A percentile compares a stretch with the other conserved stretches of the same genome.
Conservation (phyloP, 2,797 vertebrate species). For the Distichodus sexfasciatus region DNA sequence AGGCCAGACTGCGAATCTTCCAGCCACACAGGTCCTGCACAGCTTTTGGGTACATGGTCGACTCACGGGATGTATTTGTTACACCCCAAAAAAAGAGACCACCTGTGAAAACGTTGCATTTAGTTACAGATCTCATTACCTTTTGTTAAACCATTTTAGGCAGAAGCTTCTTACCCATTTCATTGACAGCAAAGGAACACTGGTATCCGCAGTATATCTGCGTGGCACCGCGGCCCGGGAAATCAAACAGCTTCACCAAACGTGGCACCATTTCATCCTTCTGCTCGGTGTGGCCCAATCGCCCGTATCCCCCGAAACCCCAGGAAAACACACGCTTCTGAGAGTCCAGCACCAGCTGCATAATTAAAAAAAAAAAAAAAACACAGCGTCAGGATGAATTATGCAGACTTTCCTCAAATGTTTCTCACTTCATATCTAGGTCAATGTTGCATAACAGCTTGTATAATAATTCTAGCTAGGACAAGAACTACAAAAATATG, state of each 20-base stretch:
- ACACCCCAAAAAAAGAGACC: constrained; percentile 96
- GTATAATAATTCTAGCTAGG: constrained; percentile 9
- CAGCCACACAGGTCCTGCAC: constrained; percentile 97
- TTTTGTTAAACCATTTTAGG: neutral
- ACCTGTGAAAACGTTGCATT: constrained; percentile 63
- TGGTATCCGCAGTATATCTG: constrained; percentile 91
- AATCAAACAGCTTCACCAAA: constrained; percentile 94
- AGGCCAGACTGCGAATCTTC: constrained; percentile 89
- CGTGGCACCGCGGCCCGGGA: constrained; percentile 86
- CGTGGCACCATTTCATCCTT: constrained; percentile 96
- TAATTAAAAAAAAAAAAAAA: constrained; percentile 1
- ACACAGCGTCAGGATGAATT: neutral
- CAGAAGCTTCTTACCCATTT: constrained; percentile 77
- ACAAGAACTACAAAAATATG: neutral
- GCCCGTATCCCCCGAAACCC: constrained; percentile 94
- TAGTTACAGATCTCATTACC: neutral
- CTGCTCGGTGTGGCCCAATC: constrained; percentile 92
- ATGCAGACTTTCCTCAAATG: neutral
- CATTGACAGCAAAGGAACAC: constrained; percentile 91
- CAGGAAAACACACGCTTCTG: constrained; percentile 97
- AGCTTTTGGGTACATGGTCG: constrained; percentile 95
- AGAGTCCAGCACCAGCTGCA: constrained; percentile 89
- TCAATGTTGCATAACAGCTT: constrained; percentile 1
- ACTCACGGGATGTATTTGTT: constrained; percentile 95
- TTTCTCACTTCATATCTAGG: neutral